These are phyloP conservation scores for Chamaea fasciata DNA, from an alignment of 2,113 vertebrate species.

Conservation along the genomic window DNA sequence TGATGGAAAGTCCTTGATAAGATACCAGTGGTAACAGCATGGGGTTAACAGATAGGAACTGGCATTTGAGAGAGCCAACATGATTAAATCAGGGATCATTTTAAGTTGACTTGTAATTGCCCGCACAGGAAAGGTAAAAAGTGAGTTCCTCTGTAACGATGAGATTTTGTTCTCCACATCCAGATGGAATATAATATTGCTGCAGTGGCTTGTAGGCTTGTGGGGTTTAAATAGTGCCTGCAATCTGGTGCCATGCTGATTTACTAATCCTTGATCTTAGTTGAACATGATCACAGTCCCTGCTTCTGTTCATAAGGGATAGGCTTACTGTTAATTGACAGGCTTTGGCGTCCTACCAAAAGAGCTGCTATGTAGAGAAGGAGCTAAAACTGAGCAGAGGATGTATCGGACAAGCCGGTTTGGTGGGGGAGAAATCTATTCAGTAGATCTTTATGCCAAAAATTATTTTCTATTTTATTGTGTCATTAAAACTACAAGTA, in stretches of 20 bases:
- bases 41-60: slow-evolving; percentile 1
- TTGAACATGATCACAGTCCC: slow-evolving; percentile 81
- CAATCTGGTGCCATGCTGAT: slow-evolving; percentile 79
- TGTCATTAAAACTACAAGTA: slow-evolving; percentile 19
- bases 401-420: slow-evolving; percentile 2
- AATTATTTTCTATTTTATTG: slow-evolving; percentile 25
- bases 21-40: neutral
- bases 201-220: slow-evolving; percentile 57
- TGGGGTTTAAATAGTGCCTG: slow-evolving; percentile 77
- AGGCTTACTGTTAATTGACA: slow-evolving; percentile 85
- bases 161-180: slow-evolving; percentile 58
- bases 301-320: slow-evolving; percentile 78
- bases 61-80: slow-evolving; percentile 36
- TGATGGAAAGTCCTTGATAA: slow-evolving; percentile 48
- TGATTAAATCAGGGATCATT: slow-evolving; percentile 60
- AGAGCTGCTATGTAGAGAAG: slow-evolving; percentile 67
- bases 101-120: slow-evolving; percentile 62
- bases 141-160: slow-evolving; percentile 47
- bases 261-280: slow-evolving; percentile 79
- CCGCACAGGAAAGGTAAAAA: slow-evolving; percentile 54
- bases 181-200: slow-evolving; percentile 62
- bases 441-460: slow-evolving; percentile 44
- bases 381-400: slow-evolving; percentile 48
- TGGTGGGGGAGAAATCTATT: neutral
- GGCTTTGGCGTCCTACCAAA: slow-evolving; percentile 76